Evolutionary conservation across 92 coral and sea anemone species (phyloP), one percentile per base, ranked within the genome.

Genomic region (Parazoanthus swiftii): DNA sequence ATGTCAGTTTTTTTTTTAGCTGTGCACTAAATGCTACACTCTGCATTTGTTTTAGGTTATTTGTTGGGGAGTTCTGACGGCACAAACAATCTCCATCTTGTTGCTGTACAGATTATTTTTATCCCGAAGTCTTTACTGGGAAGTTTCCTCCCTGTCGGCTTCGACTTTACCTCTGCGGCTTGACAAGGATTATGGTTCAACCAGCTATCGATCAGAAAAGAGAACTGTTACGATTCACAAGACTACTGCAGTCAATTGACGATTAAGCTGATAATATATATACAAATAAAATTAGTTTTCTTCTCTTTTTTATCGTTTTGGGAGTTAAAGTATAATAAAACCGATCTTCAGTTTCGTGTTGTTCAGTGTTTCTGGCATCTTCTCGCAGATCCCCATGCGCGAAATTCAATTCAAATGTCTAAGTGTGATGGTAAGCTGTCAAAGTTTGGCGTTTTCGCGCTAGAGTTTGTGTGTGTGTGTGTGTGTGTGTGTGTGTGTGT

Each of bases 111-210:
- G 90, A 89, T 94, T 96, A 65, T 96, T 95, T 83, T 82, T 96
- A 85, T 96, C 99, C 66, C 93, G 99, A 77, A 96, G 99, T 91
- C 91, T 96, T 43, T 96, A 96, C 90, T 96, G 99, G 99, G 99
- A 96, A 56, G 99, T 96, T 6, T 96, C 99, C 3, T 95, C 98
- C 33, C 86, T 96, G 9, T 95, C 98, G 0, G 95, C 99, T 23
- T 93, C 96, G 25, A 96, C 99, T 13, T 89, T 96, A 37, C 99
- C 99, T 18, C 91, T 96, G 39, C 89, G 98, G 70, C 84, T 93
- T 36, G 99, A 96, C 92, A 95, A 94, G 73, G 90, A 95, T 33
- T 92, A 88, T 88, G 98, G 98, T 39, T 86, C 89, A 59, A 96
- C 94, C 88, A 93, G 51, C 21, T 93, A 94, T 83, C 93, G 93